Base-by-base conservation (phyloP, 2,797 vertebrate species). In the Australoheros facetus region DNA sequence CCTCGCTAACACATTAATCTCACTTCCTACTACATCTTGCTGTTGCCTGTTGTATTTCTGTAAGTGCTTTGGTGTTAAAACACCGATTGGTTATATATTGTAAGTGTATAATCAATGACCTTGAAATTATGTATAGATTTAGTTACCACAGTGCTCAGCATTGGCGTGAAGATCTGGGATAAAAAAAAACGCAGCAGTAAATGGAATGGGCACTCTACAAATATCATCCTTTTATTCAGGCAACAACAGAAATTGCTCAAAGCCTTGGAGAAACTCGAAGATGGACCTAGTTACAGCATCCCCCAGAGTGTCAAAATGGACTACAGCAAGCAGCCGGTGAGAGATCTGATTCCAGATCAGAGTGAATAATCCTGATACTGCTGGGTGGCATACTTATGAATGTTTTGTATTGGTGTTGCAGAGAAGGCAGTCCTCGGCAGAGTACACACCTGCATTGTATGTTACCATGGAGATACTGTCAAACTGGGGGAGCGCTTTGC, bases 381-480 rank as follows among this genome's bases (percentile, higher is more conserved):
- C 75, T 13, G 0, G 30, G 48, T 77, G 73, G 69, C 1, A 77
- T 21, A 10, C 53, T 5, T 32, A 21, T 72, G 4, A 79, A 53
- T 42, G 45, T 42, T 80, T 81, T 57, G 73, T 77, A 71, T 83
- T 88, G 56, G 70, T 59, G 30, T 84, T 72, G 66, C 94, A 95
- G 95, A 89, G 70, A 84, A 82, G 74, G 48, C 88, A 71, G 54
- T 72, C 86, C 10, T 88, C 90, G 7, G 56, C 88, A 2, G 95
- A 96, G 53, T 85, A 96, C 69, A 91, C 80, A 7, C 95, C 97
- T n/a, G 93, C 96, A 2, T 73, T 97, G 76, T 97, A 97, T 4
- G 95, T 99, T 75, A 98, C 97, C 37, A 96, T 99, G 96, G 98
- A 99, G 88, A 96, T 99, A 89, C 92, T 98, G 89, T 99, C 98